These are phyloP conservation scores for Nematostella vectensis DNA, from an alignment of 92 coral and sea anemone species.

Conservation along the genomic window DNA sequence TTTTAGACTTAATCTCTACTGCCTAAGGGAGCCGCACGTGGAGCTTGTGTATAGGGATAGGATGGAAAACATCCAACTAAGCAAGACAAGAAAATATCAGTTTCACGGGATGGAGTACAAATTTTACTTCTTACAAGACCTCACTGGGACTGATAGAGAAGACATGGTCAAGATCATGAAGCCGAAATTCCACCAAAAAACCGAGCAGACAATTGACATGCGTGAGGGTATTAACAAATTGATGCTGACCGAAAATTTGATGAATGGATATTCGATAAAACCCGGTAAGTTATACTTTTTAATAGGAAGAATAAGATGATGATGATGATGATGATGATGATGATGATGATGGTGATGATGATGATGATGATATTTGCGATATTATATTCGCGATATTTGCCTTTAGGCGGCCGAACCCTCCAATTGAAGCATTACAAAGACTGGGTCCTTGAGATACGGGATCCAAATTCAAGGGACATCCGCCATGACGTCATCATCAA, in stretches of 20 bases:
- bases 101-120: conserved; percentile 8
- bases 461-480: conserved; percentile 2
- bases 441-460: conserved; percentile 15
- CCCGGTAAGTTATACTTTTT: conserved; percentile 12
- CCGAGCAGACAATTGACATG: conserved; percentile 9
- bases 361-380: too few relatives aligned
- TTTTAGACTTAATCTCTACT: too few relatives aligned
- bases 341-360: too few relatives aligned
- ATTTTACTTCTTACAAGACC: conserved; percentile 9
- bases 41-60: conserved; percentile 4
- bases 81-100: conserved; percentile 8
- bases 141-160: conserved; percentile 7
- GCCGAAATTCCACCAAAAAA: conserved; percentile 9
- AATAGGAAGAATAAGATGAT: too few relatives aligned
- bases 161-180: conserved; percentile 7
- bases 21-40: too few relatives aligned
- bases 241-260: conserved; percentile 11
- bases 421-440: too few relatives aligned
- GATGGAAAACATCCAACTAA: neutral
- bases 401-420: too few relatives aligned
- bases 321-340: too few relatives aligned
- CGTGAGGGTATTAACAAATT: conserved; percentile 8
- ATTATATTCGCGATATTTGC: too few relatives aligned
- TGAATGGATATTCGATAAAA: conserved; percentile 10
- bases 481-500: conserved; percentile 16